These are phyloP conservation scores for Cecidostiba fungosa DNA, from an alignment of 2,888 invertebrate species.

Conservation along the genomic window DNA sequence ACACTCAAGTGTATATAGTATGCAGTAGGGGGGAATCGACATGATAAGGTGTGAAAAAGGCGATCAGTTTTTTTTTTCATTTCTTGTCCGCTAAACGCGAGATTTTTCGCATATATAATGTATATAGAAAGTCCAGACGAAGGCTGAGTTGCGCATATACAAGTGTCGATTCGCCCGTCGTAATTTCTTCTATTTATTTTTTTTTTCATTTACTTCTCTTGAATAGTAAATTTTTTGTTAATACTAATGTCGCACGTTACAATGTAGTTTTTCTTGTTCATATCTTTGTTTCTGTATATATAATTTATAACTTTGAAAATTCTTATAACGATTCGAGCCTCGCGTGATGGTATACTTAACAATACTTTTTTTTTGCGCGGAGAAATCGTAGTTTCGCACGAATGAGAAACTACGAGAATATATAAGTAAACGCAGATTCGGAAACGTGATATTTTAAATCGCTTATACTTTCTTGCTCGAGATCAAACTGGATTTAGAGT, in stretches of 20 bases:
- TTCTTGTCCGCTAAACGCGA: not conserved
- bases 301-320: conserved; percentile 40
- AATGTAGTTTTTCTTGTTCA: not conserved
- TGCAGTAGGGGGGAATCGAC: conserved; percentile 52
- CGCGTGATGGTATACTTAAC: not conserved
- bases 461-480: not conserved
- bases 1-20: conserved; percentile 62
- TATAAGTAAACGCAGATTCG: conserved; percentile 4
- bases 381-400: not conserved
- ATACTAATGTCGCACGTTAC: conserved; percentile 18
- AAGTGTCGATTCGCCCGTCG: conserved; percentile 40
- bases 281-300: not conserved
- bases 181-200: not conserved
- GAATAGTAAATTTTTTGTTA: conserved; percentile 20
- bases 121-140: conserved; percentile 52
- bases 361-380: not conserved
- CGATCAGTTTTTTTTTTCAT: conserved; percentile 28
- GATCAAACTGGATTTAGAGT: conserved; percentile 5
- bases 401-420: not conserved
- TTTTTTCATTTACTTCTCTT: not conserved
- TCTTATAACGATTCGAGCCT: conserved; percentile 20
- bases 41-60: conserved; percentile 55
- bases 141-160: conserved; percentile 34
- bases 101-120: conserved; percentile 34
- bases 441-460: conserved; percentile 4